These are phyloP conservation scores for Varroa destructor DNA, from an alignment of 1,140 invertebrate genomes.

Conservation along the genomic window DNA sequence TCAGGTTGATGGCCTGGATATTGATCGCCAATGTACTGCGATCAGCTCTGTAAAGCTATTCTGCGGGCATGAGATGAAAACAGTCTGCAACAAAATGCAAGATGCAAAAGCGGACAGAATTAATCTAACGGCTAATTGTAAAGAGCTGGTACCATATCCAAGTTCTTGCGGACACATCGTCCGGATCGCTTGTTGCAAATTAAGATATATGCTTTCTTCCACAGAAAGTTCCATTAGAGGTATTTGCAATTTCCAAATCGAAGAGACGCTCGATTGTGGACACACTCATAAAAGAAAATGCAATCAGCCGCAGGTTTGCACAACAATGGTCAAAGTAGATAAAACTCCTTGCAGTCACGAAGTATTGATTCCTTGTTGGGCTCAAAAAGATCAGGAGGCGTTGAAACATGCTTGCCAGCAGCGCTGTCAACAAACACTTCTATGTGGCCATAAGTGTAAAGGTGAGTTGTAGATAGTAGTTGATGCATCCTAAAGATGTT, in stretches of 20 bases:
- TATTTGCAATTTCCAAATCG: too few relatives aligned
- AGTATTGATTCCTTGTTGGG: constrained; percentile 28
- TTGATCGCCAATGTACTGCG: not conserved
- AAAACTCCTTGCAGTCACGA: constrained; percentile 32
- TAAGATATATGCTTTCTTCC: too few relatives aligned
- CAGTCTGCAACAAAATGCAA: not conserved
- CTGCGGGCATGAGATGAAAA: not conserved
- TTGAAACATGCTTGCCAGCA: not conserved
- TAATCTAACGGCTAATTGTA: too few relatives aligned
- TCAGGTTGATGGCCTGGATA: not conserved
- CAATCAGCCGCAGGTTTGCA: constrained; percentile 20
- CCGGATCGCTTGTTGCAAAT: too few relatives aligned
- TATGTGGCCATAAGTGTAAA: constrained; percentile 14
- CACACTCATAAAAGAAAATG: too few relatives aligned
- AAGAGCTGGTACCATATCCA: too few relatives aligned
- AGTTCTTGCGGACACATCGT: too few relatives aligned
- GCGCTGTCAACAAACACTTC: not conserved
- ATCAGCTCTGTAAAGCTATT: not conserved
- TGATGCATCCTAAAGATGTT: too few relatives aligned
- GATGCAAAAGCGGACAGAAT: too few relatives aligned
- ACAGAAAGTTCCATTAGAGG: too few relatives aligned
- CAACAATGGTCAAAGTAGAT: constrained; percentile 11
- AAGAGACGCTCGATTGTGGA: too few relatives aligned
- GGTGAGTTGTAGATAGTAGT: too few relatives aligned
- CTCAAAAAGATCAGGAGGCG: constrained; percentile 20